Percentiles rank a stretch among this genome's conserved stretches.
Evolutionary conservation across 2,888 invertebrate species (phyloP).

Genomic region (Plemyria rubiginata): DNA sequence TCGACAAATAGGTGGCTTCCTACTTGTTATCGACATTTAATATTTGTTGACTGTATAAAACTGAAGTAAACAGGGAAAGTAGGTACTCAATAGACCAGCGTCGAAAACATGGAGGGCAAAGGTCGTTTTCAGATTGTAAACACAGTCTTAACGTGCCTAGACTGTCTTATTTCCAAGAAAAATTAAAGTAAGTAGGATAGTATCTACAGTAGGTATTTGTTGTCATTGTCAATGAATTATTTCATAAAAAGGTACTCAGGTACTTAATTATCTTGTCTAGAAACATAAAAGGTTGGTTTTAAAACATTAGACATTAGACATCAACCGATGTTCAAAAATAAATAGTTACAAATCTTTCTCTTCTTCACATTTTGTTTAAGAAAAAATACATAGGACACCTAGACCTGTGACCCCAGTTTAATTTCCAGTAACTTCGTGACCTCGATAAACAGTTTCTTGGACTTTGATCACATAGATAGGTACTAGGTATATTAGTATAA

Average conservation of each 20-base stretch:
- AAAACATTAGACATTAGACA: background rate
- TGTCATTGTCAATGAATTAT: conserved; percentile 2
- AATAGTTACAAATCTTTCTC: background rate
- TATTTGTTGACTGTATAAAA: conserved; percentile 4
- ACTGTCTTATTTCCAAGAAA: background rate
- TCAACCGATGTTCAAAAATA: background rate
- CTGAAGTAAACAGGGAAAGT: conserved; percentile 3
- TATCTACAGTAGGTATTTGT: background rate
- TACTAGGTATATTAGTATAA: conserved; percentile 28
- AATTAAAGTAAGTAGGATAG: background rate
- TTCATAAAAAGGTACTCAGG: background rate
- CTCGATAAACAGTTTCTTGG: conserved; percentile 38
- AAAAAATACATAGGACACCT: conserved; percentile 17
- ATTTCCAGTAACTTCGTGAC: conserved; percentile 24
- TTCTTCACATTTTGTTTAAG: conserved; percentile 28
- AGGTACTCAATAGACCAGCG: conserved; percentile 13
- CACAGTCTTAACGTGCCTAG: conserved; percentile 18
- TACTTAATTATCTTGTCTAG: background rate
- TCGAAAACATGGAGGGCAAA: conserved; percentile 20
- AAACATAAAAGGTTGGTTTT: background rate
- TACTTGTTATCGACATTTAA: conserved; percentile 8
- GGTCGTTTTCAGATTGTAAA: conserved; percentile 24
- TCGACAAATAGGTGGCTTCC: background rate
- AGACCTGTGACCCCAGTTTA: conserved; percentile 33
- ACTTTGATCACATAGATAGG: conserved; percentile 45